Evolutionary conservation across 2,888 invertebrate genomes (phyloP), one percentile per base, ranked within the genome.

Genomic region (Athrips mouffetella): DNA sequence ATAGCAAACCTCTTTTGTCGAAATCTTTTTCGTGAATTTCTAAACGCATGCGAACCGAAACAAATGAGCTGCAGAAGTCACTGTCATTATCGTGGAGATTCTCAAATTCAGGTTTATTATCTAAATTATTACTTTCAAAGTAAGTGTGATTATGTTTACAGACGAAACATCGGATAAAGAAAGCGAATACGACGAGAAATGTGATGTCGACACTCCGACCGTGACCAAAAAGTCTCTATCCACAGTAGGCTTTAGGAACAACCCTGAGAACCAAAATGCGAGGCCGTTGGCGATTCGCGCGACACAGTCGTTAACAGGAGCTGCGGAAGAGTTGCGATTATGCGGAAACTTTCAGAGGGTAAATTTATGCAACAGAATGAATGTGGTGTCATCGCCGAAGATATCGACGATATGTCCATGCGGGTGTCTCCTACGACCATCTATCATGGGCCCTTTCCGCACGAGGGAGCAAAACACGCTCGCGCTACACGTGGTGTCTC

Each of bases 151-250:
- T 59, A 88, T 87, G 87, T 83, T 76, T 61, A 80, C 74, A 58
- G 85, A 86, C 57, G 81, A 85, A 55, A 77, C 71, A 67, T 85
- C 85, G 31, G 86, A 85, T 63, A 85, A 75, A 68, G 87, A 84
- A 53, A 84, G 78, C 52, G 85, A 85, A 61, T 77, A 70, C 53
- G 83, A 85, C 49, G 79, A 83, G 45, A 69, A 73, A 53, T 80
- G 73, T 53, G 73, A 73, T 2, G 77, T 76, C 29, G 75, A 78
- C 25, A 80, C 73, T 54, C 79, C 78, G 2, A 82, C 70, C 59
- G 67, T 86, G 25, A 84, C 78, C 13, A 86, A 84, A 56, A 87
- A 87, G 59, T 88, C 85, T 1, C 50, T 87, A 41, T 88, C 88
- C 0, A 76, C 84, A 2, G 80, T 83, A 7, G 86, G 81, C 15